Evolutionary conservation across 1,140 invertebrate species (phyloP).

Genomic region (Caenorhabditis remanei): DNA sequence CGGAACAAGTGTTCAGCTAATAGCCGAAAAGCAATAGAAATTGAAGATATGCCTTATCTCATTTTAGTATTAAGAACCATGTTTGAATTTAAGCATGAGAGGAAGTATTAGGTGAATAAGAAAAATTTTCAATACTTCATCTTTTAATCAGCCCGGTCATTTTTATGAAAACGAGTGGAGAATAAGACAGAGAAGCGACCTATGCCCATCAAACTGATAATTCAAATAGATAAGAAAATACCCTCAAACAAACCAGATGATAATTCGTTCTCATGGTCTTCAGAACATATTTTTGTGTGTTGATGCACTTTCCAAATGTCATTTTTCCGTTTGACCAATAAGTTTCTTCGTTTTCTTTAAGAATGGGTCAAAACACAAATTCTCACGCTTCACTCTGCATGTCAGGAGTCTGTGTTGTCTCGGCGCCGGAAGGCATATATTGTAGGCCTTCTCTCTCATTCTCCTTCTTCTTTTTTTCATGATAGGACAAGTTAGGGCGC

Average conservation of each 20-base stretch:
- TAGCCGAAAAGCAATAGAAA: no score
- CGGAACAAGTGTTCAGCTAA: no score
- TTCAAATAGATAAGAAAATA: not conserved
- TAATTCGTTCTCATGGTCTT: slow-evolving; percentile 12
- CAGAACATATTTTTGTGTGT: slow-evolving; percentile 19
- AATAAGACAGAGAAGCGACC: slow-evolving; percentile 22
- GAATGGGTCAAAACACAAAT: slow-evolving; percentile 24
- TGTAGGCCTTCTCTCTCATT: not conserved
- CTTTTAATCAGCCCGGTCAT: not conserved
- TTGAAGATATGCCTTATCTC: not conserved
- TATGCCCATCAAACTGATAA: slow-evolving; percentile 41
- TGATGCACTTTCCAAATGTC: slow-evolving; percentile 5
- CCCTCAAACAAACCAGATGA: slow-evolving; percentile 30
- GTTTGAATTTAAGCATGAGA: not conserved
- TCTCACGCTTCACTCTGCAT: slow-evolving; percentile 8
- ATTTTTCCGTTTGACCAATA: not conserved
- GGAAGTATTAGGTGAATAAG: not conserved
- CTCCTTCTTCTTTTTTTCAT: not conserved
- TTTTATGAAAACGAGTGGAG: not conserved
- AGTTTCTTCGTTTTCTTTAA: not conserved
- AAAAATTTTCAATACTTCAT: not conserved
- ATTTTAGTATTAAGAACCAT: no score
- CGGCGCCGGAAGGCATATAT: not conserved
- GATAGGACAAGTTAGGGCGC: slow-evolving; percentile 21
- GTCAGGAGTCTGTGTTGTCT: not conserved